Conservation (phyloP, 2,113 vertebrate species). For the Amblyornis subalaris region DNA sequence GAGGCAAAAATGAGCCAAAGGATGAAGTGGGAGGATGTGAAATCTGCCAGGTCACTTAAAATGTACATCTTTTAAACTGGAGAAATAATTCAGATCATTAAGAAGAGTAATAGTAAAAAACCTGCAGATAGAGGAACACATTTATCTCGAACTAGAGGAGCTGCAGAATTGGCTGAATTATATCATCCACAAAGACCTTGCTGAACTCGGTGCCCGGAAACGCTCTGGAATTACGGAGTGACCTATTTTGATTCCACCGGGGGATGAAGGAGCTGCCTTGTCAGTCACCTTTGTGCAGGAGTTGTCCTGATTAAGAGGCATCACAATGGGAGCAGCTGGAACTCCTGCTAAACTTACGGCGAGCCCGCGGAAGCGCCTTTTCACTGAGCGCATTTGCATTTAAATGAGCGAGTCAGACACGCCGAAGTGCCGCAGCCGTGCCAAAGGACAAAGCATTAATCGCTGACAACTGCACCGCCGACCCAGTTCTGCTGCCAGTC, state of each 20-base stretch:
- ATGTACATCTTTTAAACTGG: not conserved
- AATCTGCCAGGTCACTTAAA: not conserved
- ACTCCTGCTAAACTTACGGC: not conserved
- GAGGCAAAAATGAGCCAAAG: not conserved
- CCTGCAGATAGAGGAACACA: not conserved
- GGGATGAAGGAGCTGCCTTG: not conserved
- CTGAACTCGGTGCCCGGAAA: not conserved
- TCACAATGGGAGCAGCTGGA: not conserved
- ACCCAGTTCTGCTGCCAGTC: not conserved
- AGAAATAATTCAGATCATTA: slow-evolving; percentile 6
- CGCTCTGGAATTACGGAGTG: not conserved
- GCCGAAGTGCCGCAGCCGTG: not conserved
- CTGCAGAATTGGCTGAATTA: not conserved
- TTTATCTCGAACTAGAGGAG: not conserved
- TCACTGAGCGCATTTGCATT: not conserved
- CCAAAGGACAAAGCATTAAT: not conserved
- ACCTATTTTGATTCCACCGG: not conserved
- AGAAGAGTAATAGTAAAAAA: not conserved
- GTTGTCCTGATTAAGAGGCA: not conserved
- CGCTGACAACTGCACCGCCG: not conserved
- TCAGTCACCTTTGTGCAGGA: not conserved
- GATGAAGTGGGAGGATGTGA: not conserved
- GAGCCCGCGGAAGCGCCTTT: not conserved
- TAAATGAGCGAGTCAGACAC: not conserved
- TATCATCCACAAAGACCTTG: not conserved